Percentiles rank a stretch among this genome's conserved stretches.
phyloP scores from a whole-genome alignment of 1,140 invertebrate species.

The Formica exsecta region DNA sequence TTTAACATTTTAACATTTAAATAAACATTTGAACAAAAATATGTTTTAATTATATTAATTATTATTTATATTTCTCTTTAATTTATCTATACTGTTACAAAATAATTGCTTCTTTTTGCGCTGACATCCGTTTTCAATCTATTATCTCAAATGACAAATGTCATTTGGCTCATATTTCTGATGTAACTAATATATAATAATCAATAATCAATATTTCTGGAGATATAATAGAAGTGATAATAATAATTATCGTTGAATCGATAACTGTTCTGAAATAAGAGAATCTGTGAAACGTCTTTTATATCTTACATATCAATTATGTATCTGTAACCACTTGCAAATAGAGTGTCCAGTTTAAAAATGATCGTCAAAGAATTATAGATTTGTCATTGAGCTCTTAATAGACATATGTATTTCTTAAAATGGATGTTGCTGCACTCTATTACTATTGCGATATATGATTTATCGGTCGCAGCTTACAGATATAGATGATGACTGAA shows the following conservation, averaged over 20 bases:
- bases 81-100: too few relatives aligned
- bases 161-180: background rate
- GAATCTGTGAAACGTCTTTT: background rate
- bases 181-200: background rate
- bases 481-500: slow-evolving; percentile 33
- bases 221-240: background rate
- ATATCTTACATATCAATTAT: slow-evolving; percentile 1
- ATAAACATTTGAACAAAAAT: background rate
- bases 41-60: background rate
- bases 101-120: too few relatives aligned
- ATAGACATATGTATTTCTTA: background rate
- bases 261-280: background rate
- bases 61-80: background rate
- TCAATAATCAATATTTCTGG: background rate
- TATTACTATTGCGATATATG: slow-evolving; percentile 8
- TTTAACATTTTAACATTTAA: too few relatives aligned
- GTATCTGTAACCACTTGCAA: background rate
- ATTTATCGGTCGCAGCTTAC: slow-evolving; percentile 39
- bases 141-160: background rate
- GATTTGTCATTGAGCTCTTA: slow-evolving; percentile 5
- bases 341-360: background rate
- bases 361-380: slow-evolving; percentile 14
- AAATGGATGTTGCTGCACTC: slow-evolving; percentile 23
- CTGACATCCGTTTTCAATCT: background rate
- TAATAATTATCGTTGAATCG: background rate